Evolutionary conservation across 2,888 invertebrate genomes (phyloP).

Genomic region (Hermaeophaga mercurialis): DNA sequence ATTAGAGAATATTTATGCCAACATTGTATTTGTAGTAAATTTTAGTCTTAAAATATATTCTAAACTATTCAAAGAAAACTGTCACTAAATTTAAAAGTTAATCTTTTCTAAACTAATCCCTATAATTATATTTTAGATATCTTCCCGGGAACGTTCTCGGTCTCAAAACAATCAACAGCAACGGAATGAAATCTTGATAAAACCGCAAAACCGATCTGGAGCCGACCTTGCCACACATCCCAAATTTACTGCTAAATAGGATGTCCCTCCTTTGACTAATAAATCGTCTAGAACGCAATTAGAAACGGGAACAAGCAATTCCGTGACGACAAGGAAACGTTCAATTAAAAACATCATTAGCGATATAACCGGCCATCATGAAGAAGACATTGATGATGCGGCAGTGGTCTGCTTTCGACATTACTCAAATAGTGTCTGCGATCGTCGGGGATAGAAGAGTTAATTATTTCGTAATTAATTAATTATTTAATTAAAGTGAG

Average conservation of each 20-base stretch:
- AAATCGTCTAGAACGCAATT: not conserved
- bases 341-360: conserved; percentile 8
- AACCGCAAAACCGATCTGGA: not conserved
- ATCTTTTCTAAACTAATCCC: too few species aligned
- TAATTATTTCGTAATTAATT: not conserved
- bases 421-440: not conserved
- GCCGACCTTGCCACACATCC: not conserved
- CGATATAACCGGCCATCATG: not conserved
- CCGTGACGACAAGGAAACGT: not conserved
- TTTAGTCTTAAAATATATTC: too few species aligned
- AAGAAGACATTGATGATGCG: not conserved
- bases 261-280: conserved; percentile 4
- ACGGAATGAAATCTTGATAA: not conserved
- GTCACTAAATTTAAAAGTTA: too few species aligned
- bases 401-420: not conserved
- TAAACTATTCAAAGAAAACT: too few species aligned
- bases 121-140: too few species aligned
- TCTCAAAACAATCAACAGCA: too few species aligned
- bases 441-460: not conserved
- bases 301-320: not conserved
- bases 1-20: too few species aligned
- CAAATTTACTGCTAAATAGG: conserved; percentile 8
- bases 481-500: not conserved
- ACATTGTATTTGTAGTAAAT: too few species aligned
- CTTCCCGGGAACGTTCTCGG: too few species aligned